Evolutionary conservation across 2,113 vertebrate species (phyloP).

Genomic region (Trinectes maculatus): DNA sequence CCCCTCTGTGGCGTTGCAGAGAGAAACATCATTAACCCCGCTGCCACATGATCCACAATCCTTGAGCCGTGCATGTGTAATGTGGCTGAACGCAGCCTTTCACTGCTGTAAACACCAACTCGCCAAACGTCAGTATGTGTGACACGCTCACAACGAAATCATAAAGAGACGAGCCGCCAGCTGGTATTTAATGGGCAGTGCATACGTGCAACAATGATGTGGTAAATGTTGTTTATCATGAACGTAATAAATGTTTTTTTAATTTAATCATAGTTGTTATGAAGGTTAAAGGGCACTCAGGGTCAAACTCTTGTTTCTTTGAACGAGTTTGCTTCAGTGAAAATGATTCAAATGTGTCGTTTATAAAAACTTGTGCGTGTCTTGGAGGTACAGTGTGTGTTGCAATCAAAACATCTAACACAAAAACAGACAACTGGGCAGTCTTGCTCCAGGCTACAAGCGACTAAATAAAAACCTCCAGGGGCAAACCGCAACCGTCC

Average conservation of each 20-base stretch:
- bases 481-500: conserved; percentile 33
- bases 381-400: not conserved
- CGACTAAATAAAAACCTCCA: conserved; percentile 50
- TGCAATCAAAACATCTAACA: not conserved
- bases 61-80: conserved; percentile 82
- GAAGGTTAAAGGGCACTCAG: too few relatives aligned
- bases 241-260: too few relatives aligned
- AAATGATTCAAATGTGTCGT: too few relatives aligned
- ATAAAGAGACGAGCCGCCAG: conserved; percentile 53
- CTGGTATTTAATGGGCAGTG: conserved; percentile 54
- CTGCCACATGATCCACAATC: conserved; percentile 76
- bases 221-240: conserved; percentile 42
- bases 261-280: too few relatives aligned
- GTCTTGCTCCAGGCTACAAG: conserved; percentile 39
- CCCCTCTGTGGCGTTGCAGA: conserved; percentile 72
- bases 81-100: conserved; percentile 84
- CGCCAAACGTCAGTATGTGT: conserved; percentile 75
- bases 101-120: conserved; percentile 78
- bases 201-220: conserved; percentile 38
- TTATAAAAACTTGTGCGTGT: too few relatives aligned
- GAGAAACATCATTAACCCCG: conserved; percentile 85
- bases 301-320: too few relatives aligned
- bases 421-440: not conserved
- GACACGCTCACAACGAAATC: conserved; percentile 75
- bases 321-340: too few relatives aligned